Conservation (phyloP, 2,888 invertebrate species). For the Sarcophaga carnaria region DNA sequence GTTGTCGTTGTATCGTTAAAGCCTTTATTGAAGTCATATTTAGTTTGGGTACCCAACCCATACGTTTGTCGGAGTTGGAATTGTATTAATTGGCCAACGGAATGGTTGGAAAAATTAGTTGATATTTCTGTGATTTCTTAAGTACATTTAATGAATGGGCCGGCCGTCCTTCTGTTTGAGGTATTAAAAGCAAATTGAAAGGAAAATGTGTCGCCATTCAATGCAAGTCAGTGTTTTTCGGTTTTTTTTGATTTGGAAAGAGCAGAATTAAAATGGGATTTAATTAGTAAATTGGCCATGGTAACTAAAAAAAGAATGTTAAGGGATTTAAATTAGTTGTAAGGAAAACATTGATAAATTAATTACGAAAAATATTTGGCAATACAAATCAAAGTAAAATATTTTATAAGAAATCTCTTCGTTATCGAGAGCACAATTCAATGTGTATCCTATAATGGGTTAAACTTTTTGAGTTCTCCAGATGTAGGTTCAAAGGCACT, state of each 20-base stretch:
- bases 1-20: neutral
- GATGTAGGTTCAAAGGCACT: too few relatives aligned
- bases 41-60: neutral
- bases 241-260: neutral
- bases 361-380: too few relatives aligned
- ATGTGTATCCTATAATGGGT: too few relatives aligned
- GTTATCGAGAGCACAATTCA: too few relatives aligned
- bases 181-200: neutral
- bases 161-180: neutral
- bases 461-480: too few relatives aligned
- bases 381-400: too few relatives aligned
- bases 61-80: neutral
- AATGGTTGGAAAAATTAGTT: constrained; percentile 2
- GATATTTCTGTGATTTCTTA: neutral
- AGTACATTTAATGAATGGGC: constrained; percentile 8
- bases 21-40: constrained; percentile 2
- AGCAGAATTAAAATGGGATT: constrained; percentile 19
- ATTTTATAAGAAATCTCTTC: too few relatives aligned
- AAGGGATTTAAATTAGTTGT: too few relatives aligned
- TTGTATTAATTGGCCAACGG: constrained; percentile 67
- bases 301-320: neutral
- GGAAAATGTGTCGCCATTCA: neutral
- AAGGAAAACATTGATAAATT: too few relatives aligned
- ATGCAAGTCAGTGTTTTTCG: too few relatives aligned
- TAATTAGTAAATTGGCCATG: constrained; percentile 19